Evolutionary conservation across 2,888 invertebrate genomes (phyloP).

Genomic region (Stenoptilia bipunctidactyla): DNA sequence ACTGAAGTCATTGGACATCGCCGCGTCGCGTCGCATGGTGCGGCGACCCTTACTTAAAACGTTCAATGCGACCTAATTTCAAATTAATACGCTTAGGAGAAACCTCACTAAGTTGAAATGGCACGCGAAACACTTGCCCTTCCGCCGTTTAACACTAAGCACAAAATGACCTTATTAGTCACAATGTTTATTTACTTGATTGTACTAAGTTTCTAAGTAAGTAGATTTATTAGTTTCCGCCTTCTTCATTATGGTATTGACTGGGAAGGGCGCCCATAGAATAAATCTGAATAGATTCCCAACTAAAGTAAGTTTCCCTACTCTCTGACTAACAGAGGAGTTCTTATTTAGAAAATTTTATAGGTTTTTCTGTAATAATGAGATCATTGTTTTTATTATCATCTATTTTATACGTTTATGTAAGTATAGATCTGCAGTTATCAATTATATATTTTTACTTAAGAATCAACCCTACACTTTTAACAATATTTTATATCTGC

Average conservation of each 20-base stretch:
- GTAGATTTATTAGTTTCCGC: constrained; percentile 68
- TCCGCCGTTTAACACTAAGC: not conserved
- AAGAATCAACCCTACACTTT: too few relatives aligned
- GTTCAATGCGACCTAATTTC: constrained; percentile 68
- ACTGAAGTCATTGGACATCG: constrained; percentile 6
- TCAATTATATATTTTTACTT: too few relatives aligned
- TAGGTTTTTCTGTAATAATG: too few relatives aligned
- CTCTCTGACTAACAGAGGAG: too few relatives aligned
- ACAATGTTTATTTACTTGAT: constrained; percentile 38
- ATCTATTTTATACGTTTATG: too few relatives aligned
- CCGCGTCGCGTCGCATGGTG: constrained; percentile 21
- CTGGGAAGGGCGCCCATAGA: constrained; percentile 32
- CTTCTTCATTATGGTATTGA: constrained; percentile 68
- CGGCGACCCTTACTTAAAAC: constrained; percentile 57
- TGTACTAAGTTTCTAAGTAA: constrained; percentile 60
- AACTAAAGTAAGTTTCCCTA: too few relatives aligned
- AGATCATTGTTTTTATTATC: too few relatives aligned
- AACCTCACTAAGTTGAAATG: constrained; percentile 68
- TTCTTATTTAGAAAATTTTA: too few relatives aligned
- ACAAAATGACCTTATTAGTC: constrained; percentile 46
- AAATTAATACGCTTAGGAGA: constrained; percentile 69
- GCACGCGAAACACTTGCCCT: constrained; percentile 22
- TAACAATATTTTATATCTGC: constrained; percentile 23
- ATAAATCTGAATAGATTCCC: constrained; percentile 67
- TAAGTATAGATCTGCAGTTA: too few relatives aligned